Evolutionary conservation across 2,888 invertebrate species (phyloP).

Genomic region (Brenthis ino): DNA sequence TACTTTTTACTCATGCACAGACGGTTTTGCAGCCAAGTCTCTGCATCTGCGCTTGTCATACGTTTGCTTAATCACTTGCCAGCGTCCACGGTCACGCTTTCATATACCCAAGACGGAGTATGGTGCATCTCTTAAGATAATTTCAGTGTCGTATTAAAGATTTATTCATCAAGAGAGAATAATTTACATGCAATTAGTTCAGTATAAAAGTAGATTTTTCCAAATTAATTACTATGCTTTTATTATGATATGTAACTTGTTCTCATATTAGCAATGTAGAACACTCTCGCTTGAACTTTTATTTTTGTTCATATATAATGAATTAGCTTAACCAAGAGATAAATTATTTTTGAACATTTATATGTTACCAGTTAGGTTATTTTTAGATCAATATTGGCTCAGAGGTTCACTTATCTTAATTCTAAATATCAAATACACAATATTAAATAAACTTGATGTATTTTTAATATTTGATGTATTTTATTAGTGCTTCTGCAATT

Average conservation of each 20-base stretch:
- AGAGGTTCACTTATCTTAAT: too few relatives aligned
- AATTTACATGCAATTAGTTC: constrained; percentile 18
- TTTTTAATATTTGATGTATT: too few relatives aligned
- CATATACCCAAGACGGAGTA: constrained; percentile 23
- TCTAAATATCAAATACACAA: too few relatives aligned
- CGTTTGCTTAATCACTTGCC: constrained; percentile 34
- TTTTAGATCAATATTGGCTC: too few relatives aligned
- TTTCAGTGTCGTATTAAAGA: constrained; percentile 25
- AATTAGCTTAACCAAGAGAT: too few relatives aligned
- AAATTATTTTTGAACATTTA: too few relatives aligned
- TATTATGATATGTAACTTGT: background rate
- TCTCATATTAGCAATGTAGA: constrained; percentile 13
- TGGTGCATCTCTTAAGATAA: constrained; percentile 24
- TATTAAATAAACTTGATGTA: too few relatives aligned
- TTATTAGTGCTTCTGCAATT: too few relatives aligned
- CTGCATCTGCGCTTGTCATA: constrained; percentile 20
- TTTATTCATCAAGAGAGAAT: constrained; percentile 12
- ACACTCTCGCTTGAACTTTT: constrained; percentile 3
- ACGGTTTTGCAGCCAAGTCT: constrained; percentile 21
- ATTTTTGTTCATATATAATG: background rate
- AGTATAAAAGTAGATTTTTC: constrained; percentile 9
- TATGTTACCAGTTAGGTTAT: too few relatives aligned
- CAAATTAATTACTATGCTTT: constrained; percentile 6
- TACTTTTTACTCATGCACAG: background rate
- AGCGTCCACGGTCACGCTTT: constrained; percentile 36